phyloP scores from a whole-genome alignment of 2,113 vertebrate genomes.

The Boleophthalmus pectinirostris region DNA sequence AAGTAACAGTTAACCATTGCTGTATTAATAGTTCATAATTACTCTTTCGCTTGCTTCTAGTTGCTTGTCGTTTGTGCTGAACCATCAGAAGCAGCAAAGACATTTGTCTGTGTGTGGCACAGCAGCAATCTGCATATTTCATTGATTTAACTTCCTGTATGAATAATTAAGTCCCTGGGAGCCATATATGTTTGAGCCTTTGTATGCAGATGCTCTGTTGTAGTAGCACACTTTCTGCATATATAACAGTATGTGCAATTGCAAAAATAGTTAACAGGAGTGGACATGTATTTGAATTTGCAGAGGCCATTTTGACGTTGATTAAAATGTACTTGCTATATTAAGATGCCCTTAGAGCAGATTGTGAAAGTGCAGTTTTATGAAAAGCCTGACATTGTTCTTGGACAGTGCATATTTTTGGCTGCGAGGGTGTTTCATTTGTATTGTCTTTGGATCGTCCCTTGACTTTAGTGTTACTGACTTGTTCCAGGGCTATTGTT shows the following conservation, averaged over 20 bases:
- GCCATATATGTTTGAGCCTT: constrained; percentile 27
- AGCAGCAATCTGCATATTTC: constrained; percentile 58
- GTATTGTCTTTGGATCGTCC: constrained; percentile 26
- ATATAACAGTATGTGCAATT: constrained; percentile 14
- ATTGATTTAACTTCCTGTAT: constrained; percentile 63
- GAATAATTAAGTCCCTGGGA: constrained; percentile 58
- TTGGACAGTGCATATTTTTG: constrained; percentile 21
- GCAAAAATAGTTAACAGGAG: constrained; percentile 1
- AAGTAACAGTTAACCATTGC: constrained; percentile 13
- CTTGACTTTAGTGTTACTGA: constrained; percentile 23
- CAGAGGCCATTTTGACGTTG: constrained; percentile 11
- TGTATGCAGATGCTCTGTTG: constrained; percentile 24
- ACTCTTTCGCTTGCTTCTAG: constrained; percentile 7
- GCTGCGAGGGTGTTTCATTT: constrained; percentile 30
- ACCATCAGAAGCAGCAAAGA: constrained; percentile 39
- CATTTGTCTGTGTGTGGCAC: constrained; percentile 42
- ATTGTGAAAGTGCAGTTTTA: constrained; percentile 5
- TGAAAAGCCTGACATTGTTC: constrained; percentile 36
- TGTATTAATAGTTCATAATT: constrained; percentile 26
- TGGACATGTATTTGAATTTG: constrained; percentile 17
- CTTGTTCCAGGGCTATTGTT: constrained; percentile 17
- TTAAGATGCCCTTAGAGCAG: constrained; percentile 18
- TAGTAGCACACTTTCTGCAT: constrained; percentile 4
- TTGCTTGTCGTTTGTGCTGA: constrained; percentile 31
- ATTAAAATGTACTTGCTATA: constrained; percentile 22